Base-by-base conservation (phyloP, 1,140 invertebrate species). In the Drosophila nigromelanica region DNA sequence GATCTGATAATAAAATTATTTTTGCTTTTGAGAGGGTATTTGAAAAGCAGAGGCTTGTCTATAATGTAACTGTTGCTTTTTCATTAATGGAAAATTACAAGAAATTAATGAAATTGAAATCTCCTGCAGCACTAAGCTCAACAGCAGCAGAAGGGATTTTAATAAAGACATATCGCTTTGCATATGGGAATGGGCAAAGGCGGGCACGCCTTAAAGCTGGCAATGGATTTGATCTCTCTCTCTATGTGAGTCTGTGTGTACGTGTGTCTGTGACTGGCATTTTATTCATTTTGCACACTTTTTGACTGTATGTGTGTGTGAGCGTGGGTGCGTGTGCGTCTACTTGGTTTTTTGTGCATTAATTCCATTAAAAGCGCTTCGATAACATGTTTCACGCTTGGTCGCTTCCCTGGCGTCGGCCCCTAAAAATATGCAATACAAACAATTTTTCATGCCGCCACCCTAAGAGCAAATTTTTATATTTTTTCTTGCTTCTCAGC, bases 351-450 rank as follows among this genome's bases (percentile, higher is more conserved):
- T 50, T 51, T 63, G 56, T 73, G 73, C 61, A 79, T 76, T 78
- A 81, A 81, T 78, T 81, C 76, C 76, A 78, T 81, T 78, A 81
- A 78, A 78, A 81, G 75, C 59, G 76, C 73, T 78, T 72, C 66
- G 79, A 79, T 81, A 77, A 77, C 79, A 81, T 81, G 76, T 78
- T 81, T 81, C 64, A 81, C 76, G 73, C 79, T 78, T 81, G 63
- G 77, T 47, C 69, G 79, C 69, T 69, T 74, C 54, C 71, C 62
- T 54, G 51, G 58, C 56, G 61, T 58, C 67, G 56, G 63, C 76
- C 45, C 72, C 71, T 78, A 78, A 81, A 81, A 81, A 78, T 81
- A 81, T 81, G 79, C 79, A 81, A 81, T 81, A 76, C 76, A 73
- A 81, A 79, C 76, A 76, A 81, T 81, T 81, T 81, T 78, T 78